Conservation (phyloP, 92 coral and sea anemone species). For the Palythoa grandiflora region DNA sequence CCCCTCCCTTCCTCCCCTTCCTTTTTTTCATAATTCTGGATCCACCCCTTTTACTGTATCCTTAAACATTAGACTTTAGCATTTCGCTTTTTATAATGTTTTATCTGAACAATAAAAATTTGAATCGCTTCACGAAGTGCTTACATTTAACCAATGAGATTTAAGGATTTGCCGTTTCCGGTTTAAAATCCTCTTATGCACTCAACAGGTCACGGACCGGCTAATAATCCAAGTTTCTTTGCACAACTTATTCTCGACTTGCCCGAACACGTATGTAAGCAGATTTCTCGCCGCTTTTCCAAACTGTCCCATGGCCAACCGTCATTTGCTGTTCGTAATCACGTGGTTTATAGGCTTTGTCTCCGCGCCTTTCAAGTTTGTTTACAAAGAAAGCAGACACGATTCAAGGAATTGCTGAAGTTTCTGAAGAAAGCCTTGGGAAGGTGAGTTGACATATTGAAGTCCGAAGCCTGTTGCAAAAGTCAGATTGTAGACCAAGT, state of each 20-base stretch:
- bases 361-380: constrained; percentile 71
- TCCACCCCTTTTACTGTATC: no score
- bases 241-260: constrained; percentile 53
- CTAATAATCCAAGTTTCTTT: constrained; percentile 71
- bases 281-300: constrained; percentile 62
- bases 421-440: not conserved
- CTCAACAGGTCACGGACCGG: constrained; percentile 64
- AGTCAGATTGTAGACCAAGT: not conserved
- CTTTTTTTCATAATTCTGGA: no score
- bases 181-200: not conserved
- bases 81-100: no score
- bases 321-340: constrained; percentile 46
- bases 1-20: no score
- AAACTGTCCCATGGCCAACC: constrained; percentile 44
- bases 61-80: no score
- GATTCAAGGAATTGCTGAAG: constrained; percentile 47
- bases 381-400: constrained; percentile 62
- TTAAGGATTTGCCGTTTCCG: not conserved
- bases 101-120: no score
- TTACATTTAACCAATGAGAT: not conserved
- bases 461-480: no score
- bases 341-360: constrained; percentile 74
- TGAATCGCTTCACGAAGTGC: not conserved
- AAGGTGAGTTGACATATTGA: not conserved
- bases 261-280: constrained; percentile 58